These are phyloP conservation scores for Polymixis lichenea DNA, from an alignment of 2,888 invertebrate species.

Conservation along the genomic window DNA sequence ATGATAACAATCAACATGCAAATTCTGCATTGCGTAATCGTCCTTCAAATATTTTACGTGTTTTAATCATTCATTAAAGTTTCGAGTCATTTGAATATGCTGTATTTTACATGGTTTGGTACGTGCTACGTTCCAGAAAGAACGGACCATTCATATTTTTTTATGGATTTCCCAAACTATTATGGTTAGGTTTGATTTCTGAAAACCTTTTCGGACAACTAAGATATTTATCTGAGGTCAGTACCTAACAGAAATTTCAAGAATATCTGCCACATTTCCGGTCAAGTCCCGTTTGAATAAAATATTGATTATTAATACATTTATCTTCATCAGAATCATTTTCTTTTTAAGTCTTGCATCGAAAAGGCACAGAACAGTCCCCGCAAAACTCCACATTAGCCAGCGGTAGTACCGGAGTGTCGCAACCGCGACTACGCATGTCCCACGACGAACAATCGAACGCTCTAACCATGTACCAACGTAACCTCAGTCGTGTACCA, in stretches of 20 bases:
- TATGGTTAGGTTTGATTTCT: background rate
- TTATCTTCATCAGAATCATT: background rate
- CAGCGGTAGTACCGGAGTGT: constrained; percentile 57
- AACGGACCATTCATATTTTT: background rate
- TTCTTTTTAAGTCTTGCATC: background rate
- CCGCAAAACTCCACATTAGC: constrained; percentile 22
- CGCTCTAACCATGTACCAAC: constrained; percentile 78
- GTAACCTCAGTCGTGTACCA: constrained; percentile 76
- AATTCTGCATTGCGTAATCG: constrained; percentile 61
- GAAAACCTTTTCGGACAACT: background rate
- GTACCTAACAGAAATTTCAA: background rate
- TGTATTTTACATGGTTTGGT: constrained; percentile 3
- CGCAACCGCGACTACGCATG: constrained; percentile 70
- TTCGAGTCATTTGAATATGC: constrained; percentile 27
- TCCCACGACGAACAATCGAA: constrained; percentile 83
- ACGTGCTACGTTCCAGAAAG: constrained; percentile 26
- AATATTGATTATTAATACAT: no score
- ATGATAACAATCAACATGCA: constrained; percentile 62
- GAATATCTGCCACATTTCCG: background rate
- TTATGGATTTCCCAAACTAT: background rate
- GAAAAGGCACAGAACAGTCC: constrained; percentile 9
- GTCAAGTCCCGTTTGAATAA: no score
- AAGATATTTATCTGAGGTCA: background rate
- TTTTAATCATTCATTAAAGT: constrained; percentile 56
- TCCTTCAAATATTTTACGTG: constrained; percentile 57